phyloP scores from a whole-genome alignment of 2,888 invertebrate genomes.

The Amphipoea lucens region DNA sequence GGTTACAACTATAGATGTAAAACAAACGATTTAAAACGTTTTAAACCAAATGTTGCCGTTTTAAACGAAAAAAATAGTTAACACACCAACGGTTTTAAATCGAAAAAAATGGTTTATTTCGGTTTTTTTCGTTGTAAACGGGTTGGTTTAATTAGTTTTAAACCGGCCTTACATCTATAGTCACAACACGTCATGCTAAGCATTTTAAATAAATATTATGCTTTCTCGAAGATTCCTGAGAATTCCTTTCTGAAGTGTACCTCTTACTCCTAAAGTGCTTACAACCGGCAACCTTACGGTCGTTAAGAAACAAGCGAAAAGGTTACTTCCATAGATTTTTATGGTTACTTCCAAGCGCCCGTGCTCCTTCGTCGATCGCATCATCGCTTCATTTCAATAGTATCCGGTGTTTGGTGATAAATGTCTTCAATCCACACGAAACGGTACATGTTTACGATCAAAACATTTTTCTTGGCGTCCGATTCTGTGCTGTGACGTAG shows the following conservation, averaged over 20 bases:
- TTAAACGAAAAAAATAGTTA: too few relatives aligned
- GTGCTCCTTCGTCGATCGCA: neutral
- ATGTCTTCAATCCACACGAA: neutral
- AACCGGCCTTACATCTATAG: too few relatives aligned
- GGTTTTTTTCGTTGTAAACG: too few relatives aligned
- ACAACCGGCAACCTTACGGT: neutral
- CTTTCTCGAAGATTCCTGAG: neutral
- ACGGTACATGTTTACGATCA: conserved; percentile 44
- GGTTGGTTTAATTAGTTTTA: too few relatives aligned
- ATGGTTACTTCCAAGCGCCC: neutral
- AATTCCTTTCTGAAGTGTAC: neutral
- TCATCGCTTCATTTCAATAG: conserved; percentile 1
- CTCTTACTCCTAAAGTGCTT: neutral
- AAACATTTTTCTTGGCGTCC: conserved; percentile 56
- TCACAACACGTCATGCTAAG: neutral
- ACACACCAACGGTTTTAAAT: too few relatives aligned
- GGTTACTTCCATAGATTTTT: neutral
- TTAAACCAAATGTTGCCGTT: too few relatives aligned
- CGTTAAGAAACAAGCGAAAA: neutral
- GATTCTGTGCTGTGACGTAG: conserved; percentile 44
- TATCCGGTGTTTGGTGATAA: conserved; percentile 35
- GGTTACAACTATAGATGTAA: too few relatives aligned
- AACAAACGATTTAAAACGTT: too few relatives aligned
- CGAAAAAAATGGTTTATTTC: too few relatives aligned
- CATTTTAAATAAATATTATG: neutral